Evolutionary conservation across 2,888 invertebrate species (phyloP).

Genomic region (Sminthurides aquaticus): DNA sequence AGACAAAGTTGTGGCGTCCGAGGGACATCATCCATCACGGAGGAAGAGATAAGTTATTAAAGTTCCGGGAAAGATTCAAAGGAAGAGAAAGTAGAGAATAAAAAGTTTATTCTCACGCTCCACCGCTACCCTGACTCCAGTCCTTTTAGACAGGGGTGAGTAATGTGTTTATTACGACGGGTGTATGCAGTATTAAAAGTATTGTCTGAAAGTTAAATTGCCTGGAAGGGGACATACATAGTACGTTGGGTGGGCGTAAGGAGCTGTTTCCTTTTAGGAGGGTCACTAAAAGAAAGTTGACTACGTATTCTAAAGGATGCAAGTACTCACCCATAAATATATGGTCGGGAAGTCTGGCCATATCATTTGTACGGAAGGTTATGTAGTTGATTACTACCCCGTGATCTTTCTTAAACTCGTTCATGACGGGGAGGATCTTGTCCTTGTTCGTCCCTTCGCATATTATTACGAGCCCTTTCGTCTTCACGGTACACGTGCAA

Average conservation of each 20-base stretch:
- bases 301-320: too few relatives aligned
- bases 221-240: too few relatives aligned
- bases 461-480: conserved; percentile 77
- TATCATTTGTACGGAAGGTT: conserved; percentile 75
- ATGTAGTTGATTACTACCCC: conserved; percentile 78
- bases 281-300: too few relatives aligned
- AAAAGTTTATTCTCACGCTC: too few relatives aligned
- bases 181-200: too few relatives aligned
- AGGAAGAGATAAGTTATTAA: background rate
- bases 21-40: background rate
- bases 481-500: conserved; percentile 76
- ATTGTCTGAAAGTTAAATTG: too few relatives aligned
- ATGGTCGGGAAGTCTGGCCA: conserved; percentile 67
- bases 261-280: too few relatives aligned
- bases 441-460: conserved; percentile 78
- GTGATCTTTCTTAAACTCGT: conserved; percentile 56
- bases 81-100: background rate
- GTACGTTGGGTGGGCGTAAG: too few relatives aligned
- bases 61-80: background rate
- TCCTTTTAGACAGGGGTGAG: too few relatives aligned
- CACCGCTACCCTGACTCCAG: too few relatives aligned
- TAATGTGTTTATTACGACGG: too few relatives aligned
- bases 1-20: background rate
- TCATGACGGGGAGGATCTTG: conserved; percentile 73
- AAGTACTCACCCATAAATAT: conserved; percentile 64